These are phyloP conservation scores for Mycetomoellerius zeteki DNA, from an alignment of 1,140 invertebrate genomes.

Conservation along the genomic window DNA sequence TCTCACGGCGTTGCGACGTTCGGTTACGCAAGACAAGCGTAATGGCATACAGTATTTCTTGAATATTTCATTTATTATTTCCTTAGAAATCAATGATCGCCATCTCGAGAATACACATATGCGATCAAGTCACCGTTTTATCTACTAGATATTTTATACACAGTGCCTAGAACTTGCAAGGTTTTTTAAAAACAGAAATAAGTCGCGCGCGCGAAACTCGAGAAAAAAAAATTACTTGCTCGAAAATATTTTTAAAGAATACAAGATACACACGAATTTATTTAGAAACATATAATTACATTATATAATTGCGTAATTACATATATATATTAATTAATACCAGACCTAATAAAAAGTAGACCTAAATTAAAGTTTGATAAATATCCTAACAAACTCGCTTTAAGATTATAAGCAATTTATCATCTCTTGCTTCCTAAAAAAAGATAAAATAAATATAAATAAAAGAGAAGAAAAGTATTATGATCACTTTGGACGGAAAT, in stretches of 20 bases:
- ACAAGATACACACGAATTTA: background rate
- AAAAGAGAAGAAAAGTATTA: background rate
- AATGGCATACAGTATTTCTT: conserved; percentile 63
- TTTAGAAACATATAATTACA: background rate
- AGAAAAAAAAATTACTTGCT: background rate
- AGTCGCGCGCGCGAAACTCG: background rate
- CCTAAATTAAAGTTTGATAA: conserved; percentile 17
- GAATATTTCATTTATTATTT: conserved; percentile 77
- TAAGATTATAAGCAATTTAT: background rate
- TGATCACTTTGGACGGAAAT: conserved; percentile 5
- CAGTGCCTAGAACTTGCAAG: background rate
- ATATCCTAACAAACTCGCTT: background rate
- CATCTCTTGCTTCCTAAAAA: background rate
- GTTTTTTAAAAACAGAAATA: background rate
- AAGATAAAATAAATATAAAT: background rate
- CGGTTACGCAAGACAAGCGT: conserved; percentile 69
- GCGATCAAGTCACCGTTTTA: conserved; percentile 33
- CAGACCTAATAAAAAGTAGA: background rate
- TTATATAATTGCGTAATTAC: background rate
- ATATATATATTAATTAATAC: background rate
- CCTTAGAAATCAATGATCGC: conserved; percentile 73
- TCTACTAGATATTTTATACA: conserved; percentile 33
- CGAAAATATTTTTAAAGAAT: background rate
- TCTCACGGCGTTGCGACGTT: conserved; percentile 70
- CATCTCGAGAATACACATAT: conserved; percentile 48